Conservation (phyloP, 2,797 vertebrate genomes). For the Liparis tanakae region DNA sequence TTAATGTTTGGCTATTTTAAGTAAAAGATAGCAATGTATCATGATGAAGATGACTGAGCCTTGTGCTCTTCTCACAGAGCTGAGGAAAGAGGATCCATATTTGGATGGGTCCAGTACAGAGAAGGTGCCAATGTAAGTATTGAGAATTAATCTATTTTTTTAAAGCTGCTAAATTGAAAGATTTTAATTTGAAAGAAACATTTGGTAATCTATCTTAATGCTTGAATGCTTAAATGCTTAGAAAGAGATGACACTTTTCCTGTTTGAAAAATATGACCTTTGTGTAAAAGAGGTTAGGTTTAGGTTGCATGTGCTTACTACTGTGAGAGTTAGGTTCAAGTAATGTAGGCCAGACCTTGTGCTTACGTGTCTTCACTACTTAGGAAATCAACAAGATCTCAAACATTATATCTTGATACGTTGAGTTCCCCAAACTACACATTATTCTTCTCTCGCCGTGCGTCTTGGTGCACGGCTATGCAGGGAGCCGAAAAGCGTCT, state of each 20-base stretch:
- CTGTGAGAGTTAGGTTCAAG: background rate
- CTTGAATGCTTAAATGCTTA: background rate
- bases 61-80: conserved; percentile 54
- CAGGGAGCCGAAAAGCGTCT: background rate
- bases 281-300: background rate
- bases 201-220: background rate
- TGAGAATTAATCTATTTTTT: background rate
- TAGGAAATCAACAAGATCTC: background rate
- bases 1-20: background rate
- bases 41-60: background rate
- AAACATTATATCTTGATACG: background rate
- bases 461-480: background rate
- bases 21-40: background rate
- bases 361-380: background rate
- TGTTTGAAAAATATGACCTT: background rate
- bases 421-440: background rate
- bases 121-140: conserved; percentile 85
- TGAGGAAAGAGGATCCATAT: conserved; percentile 72
- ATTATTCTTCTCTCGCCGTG: background rate
- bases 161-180: background rate
- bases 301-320: background rate
- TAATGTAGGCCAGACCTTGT: background rate
- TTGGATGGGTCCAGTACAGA: conserved; percentile 71
- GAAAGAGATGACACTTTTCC: background rate
- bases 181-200: background rate